Percentiles rank a stretch among this genome's conserved stretches.
These are phyloP conservation scores for Butorides virescens DNA, from an alignment of 2,113 vertebrate genomes.

Conservation along the genomic window DNA sequence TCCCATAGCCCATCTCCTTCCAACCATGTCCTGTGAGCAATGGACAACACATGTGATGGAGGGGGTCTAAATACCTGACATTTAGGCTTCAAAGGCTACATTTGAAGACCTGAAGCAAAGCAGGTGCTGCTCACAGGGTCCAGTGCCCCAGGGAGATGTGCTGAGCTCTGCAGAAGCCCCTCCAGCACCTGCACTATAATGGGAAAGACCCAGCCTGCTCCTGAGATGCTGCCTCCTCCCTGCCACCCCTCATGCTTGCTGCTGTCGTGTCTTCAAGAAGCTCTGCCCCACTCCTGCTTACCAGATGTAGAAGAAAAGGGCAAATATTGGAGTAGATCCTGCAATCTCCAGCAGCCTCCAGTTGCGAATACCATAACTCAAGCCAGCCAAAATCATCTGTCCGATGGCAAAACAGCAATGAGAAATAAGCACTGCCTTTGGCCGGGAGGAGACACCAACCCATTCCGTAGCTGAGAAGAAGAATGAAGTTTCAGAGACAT, in stretches of 20 bases:
- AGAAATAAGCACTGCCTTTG: conserved; percentile 70
- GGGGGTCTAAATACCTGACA: neutral
- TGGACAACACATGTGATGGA: neutral
- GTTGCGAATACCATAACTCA: conserved; percentile 76
- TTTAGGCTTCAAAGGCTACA: neutral
- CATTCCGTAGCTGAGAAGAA: conserved; percentile 83
- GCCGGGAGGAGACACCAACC: conserved; percentile 79
- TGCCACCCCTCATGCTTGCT: neutral
- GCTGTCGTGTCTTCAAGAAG: neutral
- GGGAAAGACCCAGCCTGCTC: neutral
- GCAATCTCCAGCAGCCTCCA: conserved; percentile 86
- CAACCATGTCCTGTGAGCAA: neutral
- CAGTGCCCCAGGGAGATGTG: neutral
- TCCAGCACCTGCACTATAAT: neutral
- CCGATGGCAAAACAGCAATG: conserved; percentile 70
- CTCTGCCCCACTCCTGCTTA: conserved; percentile 33
- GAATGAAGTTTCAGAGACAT: neutral
- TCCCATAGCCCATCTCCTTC: neutral
- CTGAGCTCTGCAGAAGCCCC: neutral
- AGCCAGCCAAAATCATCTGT: conserved; percentile 75
- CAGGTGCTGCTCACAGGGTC: neutral
- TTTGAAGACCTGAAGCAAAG: neutral
- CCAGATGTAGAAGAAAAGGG: conserved; percentile 79
- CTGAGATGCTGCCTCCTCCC: neutral
- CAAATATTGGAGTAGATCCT: conserved; percentile 66